Evolutionary conservation across 2,113 vertebrate genomes (phyloP).

Genomic region (Procavia capensis): DNA sequence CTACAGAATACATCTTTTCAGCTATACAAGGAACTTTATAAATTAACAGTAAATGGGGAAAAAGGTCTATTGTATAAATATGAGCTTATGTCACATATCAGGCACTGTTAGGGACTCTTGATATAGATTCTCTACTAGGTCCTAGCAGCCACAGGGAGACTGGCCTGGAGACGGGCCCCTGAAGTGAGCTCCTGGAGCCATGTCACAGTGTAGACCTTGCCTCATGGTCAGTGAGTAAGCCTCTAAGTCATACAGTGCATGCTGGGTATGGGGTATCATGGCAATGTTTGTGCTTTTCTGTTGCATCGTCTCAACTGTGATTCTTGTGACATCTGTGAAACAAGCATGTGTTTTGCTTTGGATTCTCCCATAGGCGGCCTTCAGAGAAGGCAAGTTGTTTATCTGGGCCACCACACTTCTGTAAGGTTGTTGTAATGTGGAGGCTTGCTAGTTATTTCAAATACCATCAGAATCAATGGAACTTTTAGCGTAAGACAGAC

Average conservation of each 20-base stretch:
- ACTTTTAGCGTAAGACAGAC: too few species aligned
- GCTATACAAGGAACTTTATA: background rate
- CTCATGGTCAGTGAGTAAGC: too few species aligned
- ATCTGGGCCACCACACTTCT: too few species aligned
- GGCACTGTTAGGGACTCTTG: background rate
- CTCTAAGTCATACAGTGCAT: background rate
- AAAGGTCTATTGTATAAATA: background rate
- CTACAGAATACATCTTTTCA: background rate
- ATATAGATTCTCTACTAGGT: background rate
- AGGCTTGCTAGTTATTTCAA: background rate
- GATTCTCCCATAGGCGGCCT: background rate
- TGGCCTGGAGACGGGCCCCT: background rate
- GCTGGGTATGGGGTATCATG: background rate
- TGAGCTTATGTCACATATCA: background rate
- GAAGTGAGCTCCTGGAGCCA: background rate
- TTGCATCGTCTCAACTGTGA: background rate
- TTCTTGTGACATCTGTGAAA: background rate
- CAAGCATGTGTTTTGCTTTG: background rate
- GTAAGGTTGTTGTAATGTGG: too few species aligned
- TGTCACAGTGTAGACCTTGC: background rate
- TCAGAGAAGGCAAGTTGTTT: background rate
- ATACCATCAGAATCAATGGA: background rate
- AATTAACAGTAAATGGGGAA: background rate
- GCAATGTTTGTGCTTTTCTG: background rate
- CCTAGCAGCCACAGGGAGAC: background rate